phyloP scores from a whole-genome alignment of 1,140 invertebrate species.

The Atta cephalotes region DNA sequence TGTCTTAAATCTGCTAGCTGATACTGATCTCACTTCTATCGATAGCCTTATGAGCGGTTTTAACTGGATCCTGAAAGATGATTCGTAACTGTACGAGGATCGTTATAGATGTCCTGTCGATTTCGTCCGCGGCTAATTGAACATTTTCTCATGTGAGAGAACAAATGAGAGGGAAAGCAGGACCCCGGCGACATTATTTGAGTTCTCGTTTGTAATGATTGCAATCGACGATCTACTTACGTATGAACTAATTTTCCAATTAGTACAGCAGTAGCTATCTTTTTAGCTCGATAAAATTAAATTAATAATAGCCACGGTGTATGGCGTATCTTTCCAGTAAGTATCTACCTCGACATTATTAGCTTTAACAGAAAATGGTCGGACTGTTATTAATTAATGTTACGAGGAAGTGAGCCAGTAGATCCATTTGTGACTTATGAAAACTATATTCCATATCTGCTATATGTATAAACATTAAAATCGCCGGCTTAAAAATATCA shows the following conservation, averaged over 20 bases:
- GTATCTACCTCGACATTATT: slow-evolving; percentile 44
- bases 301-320: slow-evolving; percentile 50
- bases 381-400: slow-evolving; percentile 46
- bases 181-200: slow-evolving; percentile 3
- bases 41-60: slow-evolving; percentile 67
- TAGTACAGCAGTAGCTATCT: slow-evolving; percentile 50
- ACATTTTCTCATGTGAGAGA: slow-evolving; percentile 81
- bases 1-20: slow-evolving; percentile 69
- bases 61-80: slow-evolving; percentile 79
- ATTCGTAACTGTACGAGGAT: slow-evolving; percentile 79
- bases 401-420: slow-evolving; percentile 23
- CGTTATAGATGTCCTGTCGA: slow-evolving; percentile 82
- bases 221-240: slow-evolving; percentile 29
- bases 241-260: slow-evolving; percentile 71
- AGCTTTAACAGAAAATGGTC: slow-evolving; percentile 41
- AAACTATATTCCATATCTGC: slow-evolving; percentile 33
- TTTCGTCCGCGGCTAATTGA: slow-evolving; percentile 82
- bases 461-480: neutral
- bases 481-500: neutral
- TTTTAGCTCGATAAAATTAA: slow-evolving; percentile 61
- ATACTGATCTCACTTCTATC: slow-evolving; percentile 72
- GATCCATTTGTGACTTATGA: slow-evolving; percentile 56
- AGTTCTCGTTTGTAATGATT: slow-evolving; percentile 48
- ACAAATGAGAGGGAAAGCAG: slow-evolving; percentile 59
- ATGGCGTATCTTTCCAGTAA: slow-evolving; percentile 39